These are phyloP conservation scores for Noctua pronuba DNA, from an alignment of 2,888 invertebrate genomes.

Conservation along the genomic window DNA sequence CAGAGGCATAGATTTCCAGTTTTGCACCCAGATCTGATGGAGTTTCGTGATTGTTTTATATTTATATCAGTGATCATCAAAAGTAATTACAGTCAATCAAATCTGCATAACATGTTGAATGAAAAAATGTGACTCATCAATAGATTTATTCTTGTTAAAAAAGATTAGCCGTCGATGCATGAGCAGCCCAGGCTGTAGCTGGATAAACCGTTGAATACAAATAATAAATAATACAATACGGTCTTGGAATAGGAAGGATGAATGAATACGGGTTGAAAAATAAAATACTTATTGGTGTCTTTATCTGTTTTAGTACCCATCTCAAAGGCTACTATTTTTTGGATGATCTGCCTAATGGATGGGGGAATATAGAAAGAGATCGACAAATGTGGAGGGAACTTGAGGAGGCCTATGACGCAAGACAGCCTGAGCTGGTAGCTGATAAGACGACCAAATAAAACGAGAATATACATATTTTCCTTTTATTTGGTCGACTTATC, in stretches of 20 bases:
- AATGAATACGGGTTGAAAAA: background rate
- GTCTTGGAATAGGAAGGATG: no score
- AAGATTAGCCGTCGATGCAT: background rate
- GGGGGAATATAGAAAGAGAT: no score
- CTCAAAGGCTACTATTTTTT: background rate
- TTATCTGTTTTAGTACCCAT: background rate
- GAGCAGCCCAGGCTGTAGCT: background rate
- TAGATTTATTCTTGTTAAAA: background rate
- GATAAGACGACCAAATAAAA: no score
- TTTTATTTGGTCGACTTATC: no score
- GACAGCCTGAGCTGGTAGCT: no score
- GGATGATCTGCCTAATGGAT: no score
- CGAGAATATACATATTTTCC: no score
- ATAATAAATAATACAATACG: no score
- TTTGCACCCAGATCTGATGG: constrained; percentile 8
- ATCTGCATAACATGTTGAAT: constrained; percentile 2
- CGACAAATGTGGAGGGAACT: no score
- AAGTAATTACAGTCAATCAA: constrained; percentile 15
- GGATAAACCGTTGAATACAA: background rate
- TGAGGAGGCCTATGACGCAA: no score
- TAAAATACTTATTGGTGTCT: background rate
- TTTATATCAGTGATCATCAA: constrained; percentile 2
- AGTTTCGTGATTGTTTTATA: background rate
- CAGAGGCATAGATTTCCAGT: background rate
- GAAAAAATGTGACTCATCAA: background rate